phyloP scores from a whole-genome alignment of 2,797 vertebrate species.

The Pristis pectinata region DNA sequence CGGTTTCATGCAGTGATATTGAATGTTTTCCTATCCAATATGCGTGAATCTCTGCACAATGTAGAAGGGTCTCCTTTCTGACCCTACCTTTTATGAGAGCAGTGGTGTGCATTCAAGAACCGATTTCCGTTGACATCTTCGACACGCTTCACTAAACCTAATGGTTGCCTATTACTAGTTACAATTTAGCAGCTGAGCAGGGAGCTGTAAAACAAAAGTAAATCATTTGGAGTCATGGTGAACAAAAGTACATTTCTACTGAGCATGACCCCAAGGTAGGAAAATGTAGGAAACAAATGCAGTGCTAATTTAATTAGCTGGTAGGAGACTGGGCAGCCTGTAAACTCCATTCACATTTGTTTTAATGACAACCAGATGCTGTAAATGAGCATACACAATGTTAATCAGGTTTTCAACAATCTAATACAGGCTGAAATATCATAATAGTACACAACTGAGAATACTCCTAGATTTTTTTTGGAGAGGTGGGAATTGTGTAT shows the following conservation, averaged over 20 bases:
- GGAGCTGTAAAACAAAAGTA: slow-evolving; percentile 56
- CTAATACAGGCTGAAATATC: neutral
- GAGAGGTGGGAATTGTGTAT: neutral
- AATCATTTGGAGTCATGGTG: slow-evolving; percentile 59
- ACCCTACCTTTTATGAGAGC: slow-evolving; percentile 50
- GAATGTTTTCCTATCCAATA: slow-evolving; percentile 42
- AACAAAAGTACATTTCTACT: slow-evolving; percentile 68
- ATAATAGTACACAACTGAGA: neutral
- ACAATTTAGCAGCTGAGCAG: slow-evolving; percentile 63
- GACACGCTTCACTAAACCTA: slow-evolving; percentile 59
- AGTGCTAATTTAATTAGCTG: slow-evolving; percentile 75
- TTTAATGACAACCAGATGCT: slow-evolving; percentile 68
- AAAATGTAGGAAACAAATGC: slow-evolving; percentile 68
- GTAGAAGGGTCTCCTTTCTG: slow-evolving; percentile 49
- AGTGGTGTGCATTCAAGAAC: slow-evolving; percentile 41
- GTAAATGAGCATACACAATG: slow-evolving; percentile 66
- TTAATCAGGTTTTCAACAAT: slow-evolving; percentile 55
- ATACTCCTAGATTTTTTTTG: neutral
- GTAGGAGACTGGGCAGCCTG: slow-evolving; percentile 61
- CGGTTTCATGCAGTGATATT: slow-evolving; percentile 38
- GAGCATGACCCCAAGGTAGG: slow-evolving; percentile 66
- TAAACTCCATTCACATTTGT: slow-evolving; percentile 61
- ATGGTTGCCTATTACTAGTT: slow-evolving; percentile 65
- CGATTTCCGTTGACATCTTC: slow-evolving; percentile 50
- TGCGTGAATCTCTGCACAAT: slow-evolving; percentile 49